These are phyloP conservation scores for Passer domesticus DNA, from an alignment of 2,113 vertebrate genomes.

Conservation along the genomic window DNA sequence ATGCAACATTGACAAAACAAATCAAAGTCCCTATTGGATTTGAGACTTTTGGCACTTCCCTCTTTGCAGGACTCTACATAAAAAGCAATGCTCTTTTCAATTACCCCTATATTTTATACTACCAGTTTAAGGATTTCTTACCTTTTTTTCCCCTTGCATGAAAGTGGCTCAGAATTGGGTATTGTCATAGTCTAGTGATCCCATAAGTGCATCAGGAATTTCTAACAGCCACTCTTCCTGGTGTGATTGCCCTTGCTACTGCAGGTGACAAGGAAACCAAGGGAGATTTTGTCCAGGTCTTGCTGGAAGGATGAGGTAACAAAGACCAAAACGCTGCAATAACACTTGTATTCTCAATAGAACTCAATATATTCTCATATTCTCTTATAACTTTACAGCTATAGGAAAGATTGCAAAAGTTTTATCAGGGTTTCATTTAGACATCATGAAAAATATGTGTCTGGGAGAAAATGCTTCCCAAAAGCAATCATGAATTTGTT, in stretches of 20 bases:
- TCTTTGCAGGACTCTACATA: background rate
- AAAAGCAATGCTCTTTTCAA: background rate
- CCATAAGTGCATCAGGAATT: background rate
- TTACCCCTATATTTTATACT: background rate
- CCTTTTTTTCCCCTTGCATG: rapidly evolving
- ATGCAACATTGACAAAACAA: background rate
- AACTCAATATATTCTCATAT: background rate
- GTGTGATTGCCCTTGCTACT: background rate
- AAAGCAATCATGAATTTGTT: background rate
- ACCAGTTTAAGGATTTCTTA: background rate
- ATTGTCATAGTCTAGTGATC: background rate
- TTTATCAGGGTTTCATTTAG: background rate
- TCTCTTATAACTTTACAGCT: background rate
- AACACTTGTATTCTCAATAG: background rate
- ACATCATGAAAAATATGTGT: background rate
- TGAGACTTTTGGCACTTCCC: background rate
- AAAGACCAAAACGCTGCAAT: background rate
- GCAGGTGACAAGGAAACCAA: background rate
- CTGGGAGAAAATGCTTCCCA: background rate
- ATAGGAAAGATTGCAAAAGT: background rate
- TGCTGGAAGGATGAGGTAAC: background rate
- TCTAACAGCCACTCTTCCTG: background rate
- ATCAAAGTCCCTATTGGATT: background rate
- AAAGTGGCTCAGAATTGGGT: background rate
- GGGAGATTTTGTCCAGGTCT: background rate